A percentile compares a stretch with the other conserved stretches of the same genome.
phyloP scores from a whole-genome alignment of 2,797 vertebrate species.

The Notolabrus celidotus region DNA sequence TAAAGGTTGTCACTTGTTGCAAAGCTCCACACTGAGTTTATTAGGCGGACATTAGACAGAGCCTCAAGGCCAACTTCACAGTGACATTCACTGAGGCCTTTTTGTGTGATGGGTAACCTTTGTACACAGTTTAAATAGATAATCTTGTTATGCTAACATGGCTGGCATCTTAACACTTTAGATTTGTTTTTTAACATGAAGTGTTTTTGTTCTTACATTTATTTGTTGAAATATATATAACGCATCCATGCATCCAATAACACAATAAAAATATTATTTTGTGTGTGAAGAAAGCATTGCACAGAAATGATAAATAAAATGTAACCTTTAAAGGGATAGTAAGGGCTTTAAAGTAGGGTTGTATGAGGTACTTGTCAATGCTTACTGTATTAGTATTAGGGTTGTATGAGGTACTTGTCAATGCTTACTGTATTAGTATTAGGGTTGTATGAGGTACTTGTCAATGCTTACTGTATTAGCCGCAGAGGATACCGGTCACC shows the following conservation, averaged over 20 bases:
- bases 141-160: slow-evolving; percentile 15
- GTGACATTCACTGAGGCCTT: slow-evolving; percentile 18
- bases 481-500: no score
- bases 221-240: neutral
- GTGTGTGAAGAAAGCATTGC: no score
- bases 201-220: neutral
- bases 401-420: no score
- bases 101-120: slow-evolving; percentile 39
- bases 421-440: no score
- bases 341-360: no score
- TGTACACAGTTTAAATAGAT: slow-evolving; percentile 1
- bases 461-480: no score
- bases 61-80: slow-evolving; percentile 17
- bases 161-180: neutral
- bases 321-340: no score
- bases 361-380: no score
- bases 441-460: no score
- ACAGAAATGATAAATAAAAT: no score
- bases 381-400: no score
- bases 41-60: slow-evolving; percentile 28
- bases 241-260: neutral
- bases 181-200: neutral
- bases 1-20: slow-evolving; percentile 30
- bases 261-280: no score
- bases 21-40: slow-evolving; percentile 19